These are phyloP conservation scores for Threskiornis aethiopicus DNA, from an alignment of 2,797 vertebrate species.

Conservation along the genomic window DNA sequence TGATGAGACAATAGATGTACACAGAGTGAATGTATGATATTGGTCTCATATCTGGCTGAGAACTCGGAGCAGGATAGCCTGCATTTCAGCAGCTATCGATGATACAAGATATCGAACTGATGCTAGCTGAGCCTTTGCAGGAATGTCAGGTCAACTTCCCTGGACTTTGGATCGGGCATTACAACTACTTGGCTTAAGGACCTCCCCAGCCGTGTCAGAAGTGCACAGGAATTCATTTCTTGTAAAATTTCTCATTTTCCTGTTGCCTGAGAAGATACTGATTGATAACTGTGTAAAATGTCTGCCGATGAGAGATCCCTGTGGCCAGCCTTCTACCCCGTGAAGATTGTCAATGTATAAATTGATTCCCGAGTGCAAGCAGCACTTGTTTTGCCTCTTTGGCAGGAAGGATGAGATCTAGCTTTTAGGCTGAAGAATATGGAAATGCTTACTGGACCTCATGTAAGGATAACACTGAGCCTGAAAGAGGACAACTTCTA, in stretches of 20 bases:
- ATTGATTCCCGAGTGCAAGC: not conserved
- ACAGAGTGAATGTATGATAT: not conserved
- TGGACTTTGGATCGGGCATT: not conserved
- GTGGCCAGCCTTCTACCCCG: not conserved
- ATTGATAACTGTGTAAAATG: not conserved
- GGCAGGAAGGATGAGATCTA: not conserved
- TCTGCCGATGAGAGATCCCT: not conserved
- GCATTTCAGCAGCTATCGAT: not conserved
- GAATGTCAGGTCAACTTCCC: not conserved
- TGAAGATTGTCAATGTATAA: not conserved
- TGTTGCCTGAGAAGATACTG: not conserved
- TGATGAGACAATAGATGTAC: not conserved
- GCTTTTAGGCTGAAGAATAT: not conserved
- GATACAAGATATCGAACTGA: not conserved
- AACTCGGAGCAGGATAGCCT: fast-evolving
- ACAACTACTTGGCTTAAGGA: not conserved
- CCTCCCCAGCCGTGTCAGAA: not conserved
- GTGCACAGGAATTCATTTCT: not conserved
- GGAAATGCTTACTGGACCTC: not conserved
- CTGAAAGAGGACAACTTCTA: not conserved
- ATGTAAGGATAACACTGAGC: not conserved
- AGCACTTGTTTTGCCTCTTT: not conserved
- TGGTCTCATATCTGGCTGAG: not conserved
- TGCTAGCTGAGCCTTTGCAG: not conserved
- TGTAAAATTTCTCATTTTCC: not conserved